Base-by-base conservation (phyloP, 1,140 invertebrate species). In the Heliothis subflexa region DNA sequence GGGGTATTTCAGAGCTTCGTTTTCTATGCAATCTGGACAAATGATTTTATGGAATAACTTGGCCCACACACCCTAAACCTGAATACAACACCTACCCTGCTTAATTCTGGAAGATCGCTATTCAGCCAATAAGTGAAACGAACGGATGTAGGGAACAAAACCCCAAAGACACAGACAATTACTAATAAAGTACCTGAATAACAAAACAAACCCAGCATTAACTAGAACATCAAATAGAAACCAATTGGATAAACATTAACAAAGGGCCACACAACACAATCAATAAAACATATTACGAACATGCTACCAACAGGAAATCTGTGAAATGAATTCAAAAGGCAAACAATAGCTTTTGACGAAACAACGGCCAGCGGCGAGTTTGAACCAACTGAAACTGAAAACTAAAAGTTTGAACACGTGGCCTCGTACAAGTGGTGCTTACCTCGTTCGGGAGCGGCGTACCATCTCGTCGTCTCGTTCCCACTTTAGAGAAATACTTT, bases 391-490 rank as follows among this genome's bases (percentile, higher is more conserved):
- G 86, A 86, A 87, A 83, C 75, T 80, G 82, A 80, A 86, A 89
- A 84, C 83, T 81, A 83, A 87, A 86, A 88, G 84, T 88, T 87
- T 79, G 81, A 91, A 84, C 92, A 94, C 91, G 92, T 93, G 91
- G 86, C 88, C 80, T 13, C 16, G 61, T 79, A 85, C 83, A 86
- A 90, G 88, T 85, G 86, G 87, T 89, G 93, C 92, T 93, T 90
- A 94, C 92, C 92, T 92, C 88, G 84, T 55, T 66, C 85, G 86
- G 85, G 74, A 89, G 88, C 89, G 88, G 78, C 81, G 88, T 81
- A 82, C 83, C 93, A 94, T 94, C 80, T 59, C 85, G 81, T 76
- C 85, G 88, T 91, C 91, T 93, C 93, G 91, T 93, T 94, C 88
- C 93, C 91, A 93, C 92, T 94, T 93, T 92, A 88, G 84, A 92